Base-by-base conservation (phyloP, 2,888 invertebrate genomes). In the Antheraea yamamai region DNA sequence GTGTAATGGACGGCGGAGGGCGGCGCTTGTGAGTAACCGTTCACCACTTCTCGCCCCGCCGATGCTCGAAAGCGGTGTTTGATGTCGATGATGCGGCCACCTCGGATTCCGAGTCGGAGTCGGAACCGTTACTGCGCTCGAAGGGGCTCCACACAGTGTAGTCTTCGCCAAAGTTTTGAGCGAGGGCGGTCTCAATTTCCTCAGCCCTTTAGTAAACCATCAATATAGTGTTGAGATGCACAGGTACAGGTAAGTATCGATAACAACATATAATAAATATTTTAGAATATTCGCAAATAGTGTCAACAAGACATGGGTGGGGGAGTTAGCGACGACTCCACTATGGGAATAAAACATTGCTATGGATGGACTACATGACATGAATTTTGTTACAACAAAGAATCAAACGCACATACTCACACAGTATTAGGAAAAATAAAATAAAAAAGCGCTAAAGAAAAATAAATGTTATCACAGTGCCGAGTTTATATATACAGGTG, bases 391-490 rank as follows among this genome's bases (percentile, higher is more conserved):
- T 51, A 39, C 47, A 74, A 26, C 66, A 66, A 64, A 0, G 20
- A 58, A n/a, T n/a, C 8, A 10, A 8, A n/a, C n/a, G 18, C n/a
- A 58, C 58, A n/a, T 8, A 58, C n/a, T 8, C 14, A 66, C 26
- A 66, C 30, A 66, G 66, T 52, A 52, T 66, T 55, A 75, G 75
- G 75, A 78, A 78, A 78, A 77, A 76, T 76, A 77, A 79, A 81
- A 61, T 61, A 79, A 47, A 79, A 77, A 80, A 80, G 78, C 26
- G 55, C 71, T 58, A 74, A 74, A 74, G n/a, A 26, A 70, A 70
- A 52, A 79, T 76, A 75, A 83, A 82, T 78, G 80, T 79, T 86
- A 87, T 87, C 87, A 87, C 86, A 87, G 87, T 84, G 86, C 85
- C 81, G 76, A 71, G 12, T 23, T 23, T n/a, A 20, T 6, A 77